These are phyloP conservation scores for Oncopodura yosiiana DNA, from an alignment of 1,140 invertebrate species.

Conservation along the genomic window DNA sequence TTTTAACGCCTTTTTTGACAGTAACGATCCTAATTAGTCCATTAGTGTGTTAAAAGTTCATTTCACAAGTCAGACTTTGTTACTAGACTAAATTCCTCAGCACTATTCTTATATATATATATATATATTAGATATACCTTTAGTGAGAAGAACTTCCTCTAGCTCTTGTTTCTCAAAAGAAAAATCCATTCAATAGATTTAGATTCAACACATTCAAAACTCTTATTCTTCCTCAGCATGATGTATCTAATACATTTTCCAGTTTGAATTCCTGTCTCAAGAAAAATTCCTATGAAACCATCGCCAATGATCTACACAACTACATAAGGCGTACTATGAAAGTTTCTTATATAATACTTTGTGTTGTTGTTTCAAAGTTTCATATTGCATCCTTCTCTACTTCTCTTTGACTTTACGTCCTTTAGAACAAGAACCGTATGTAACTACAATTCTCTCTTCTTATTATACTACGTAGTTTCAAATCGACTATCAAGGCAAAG, in stretches of 20 bases:
- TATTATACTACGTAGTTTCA: no score
- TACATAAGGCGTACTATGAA: no score
- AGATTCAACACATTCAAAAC: no score
- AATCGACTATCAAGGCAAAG: no score
- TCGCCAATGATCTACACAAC: constrained; percentile 1
- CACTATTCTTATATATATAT: not conserved
- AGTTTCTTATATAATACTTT: not conserved
- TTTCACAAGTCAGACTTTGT: constrained; percentile 7
- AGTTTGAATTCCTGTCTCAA: constrained; percentile 21
- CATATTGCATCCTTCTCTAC: no score
- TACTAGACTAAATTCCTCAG: not conserved
- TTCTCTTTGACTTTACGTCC: no score
- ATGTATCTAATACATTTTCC: constrained; percentile 11
- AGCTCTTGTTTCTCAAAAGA: not conserved
- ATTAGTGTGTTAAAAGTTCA: constrained; percentile 35
- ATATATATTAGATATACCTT: no score
- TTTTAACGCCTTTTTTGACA: constrained; percentile 35
- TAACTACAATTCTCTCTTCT: no score
- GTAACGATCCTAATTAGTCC: constrained; percentile 36
- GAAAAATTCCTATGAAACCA: constrained; percentile 24
- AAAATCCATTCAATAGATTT: not conserved
- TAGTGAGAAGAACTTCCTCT: no score
- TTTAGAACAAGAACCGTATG: no score
- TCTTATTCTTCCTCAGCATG: not conserved
- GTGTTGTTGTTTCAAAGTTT: no score